Evolutionary conservation across 2,113 vertebrate species (phyloP).

Genomic region (Chrysochloris asiatica): DNA sequence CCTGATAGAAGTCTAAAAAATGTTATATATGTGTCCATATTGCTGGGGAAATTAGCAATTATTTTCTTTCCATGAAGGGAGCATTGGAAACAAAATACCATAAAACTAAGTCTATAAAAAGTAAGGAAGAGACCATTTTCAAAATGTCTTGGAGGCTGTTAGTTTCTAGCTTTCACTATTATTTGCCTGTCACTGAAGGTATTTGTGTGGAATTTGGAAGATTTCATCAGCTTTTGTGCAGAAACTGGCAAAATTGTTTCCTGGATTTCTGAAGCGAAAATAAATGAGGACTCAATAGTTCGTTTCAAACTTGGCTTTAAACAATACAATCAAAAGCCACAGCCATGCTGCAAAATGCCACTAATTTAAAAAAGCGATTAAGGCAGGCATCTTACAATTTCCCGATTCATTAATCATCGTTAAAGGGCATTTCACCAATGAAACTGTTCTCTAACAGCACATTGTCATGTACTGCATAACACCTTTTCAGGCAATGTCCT

Average conservation of each 20-base stretch:
- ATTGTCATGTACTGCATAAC: neutral
- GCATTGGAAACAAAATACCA: neutral
- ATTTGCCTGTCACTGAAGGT: neutral
- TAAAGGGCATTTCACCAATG: neutral
- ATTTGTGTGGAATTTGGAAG: neutral
- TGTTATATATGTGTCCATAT: neutral
- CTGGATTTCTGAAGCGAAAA: neutral
- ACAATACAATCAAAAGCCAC: neutral
- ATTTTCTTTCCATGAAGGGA: neutral
- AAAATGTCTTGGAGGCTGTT: neutral
- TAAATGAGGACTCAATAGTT: neutral
- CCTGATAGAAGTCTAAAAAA: neutral
- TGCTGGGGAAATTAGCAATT: neutral
- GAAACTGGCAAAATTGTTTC: neutral
- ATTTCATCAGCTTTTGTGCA: neutral
- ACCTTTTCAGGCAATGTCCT: too few relatives aligned
- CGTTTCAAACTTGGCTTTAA: slow-evolving; percentile 22
- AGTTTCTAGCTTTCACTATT: neutral
- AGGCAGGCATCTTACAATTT: neutral
- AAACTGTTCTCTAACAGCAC: neutral
- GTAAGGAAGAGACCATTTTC: neutral
- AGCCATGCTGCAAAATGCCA: neutral
- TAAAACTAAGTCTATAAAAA: neutral
- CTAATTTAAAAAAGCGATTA: slow-evolving; percentile 24
- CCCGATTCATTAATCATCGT: neutral